Conservation (phyloP, 2,888 invertebrate species). For the Patella caerulea region DNA sequence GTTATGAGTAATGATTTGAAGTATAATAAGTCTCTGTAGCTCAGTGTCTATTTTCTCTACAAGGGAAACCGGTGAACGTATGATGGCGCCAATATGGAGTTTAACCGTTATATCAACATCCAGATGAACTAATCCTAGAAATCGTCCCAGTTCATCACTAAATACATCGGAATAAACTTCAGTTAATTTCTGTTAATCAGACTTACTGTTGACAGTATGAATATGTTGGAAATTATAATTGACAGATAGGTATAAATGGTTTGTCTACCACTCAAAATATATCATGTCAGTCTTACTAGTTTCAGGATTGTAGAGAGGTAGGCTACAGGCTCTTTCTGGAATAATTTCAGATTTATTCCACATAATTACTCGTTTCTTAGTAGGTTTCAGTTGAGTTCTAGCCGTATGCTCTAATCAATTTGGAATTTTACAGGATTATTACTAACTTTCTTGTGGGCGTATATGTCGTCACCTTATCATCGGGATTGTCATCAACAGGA, state of each 20-base stretch:
- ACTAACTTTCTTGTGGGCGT: no score
- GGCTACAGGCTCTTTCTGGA: slow-evolving; percentile 28
- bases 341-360: slow-evolving; percentile 32
- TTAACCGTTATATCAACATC: slow-evolving; percentile 9
- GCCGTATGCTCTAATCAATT: slow-evolving; percentile 33
- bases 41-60: slow-evolving; percentile 19
- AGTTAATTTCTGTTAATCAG: no score
- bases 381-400: slow-evolving; percentile 15
- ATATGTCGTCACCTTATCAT: no score
- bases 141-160: slow-evolving; percentile 4
- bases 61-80: slow-evolving; percentile 20
- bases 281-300: slow-evolving; percentile 15
- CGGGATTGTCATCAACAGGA: no score
- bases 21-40: slow-evolving; percentile 17
- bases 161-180: no score
- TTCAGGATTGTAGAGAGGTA: slow-evolving; percentile 20
- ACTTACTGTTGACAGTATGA: no score
- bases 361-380: slow-evolving; percentile 26
- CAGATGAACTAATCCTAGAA: slow-evolving; percentile 16
- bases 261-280: slow-evolving; percentile 20
- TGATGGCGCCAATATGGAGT: slow-evolving; percentile 13
- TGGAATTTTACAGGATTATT: slow-evolving; percentile 29
- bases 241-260: slow-evolving; percentile 19
- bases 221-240: slow-evolving; percentile 14
- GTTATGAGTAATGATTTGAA: slow-evolving; percentile 23